Evolutionary conservation across 2,113 vertebrate genomes (phyloP).

Genomic region (Malurus melanocephalus): DNA sequence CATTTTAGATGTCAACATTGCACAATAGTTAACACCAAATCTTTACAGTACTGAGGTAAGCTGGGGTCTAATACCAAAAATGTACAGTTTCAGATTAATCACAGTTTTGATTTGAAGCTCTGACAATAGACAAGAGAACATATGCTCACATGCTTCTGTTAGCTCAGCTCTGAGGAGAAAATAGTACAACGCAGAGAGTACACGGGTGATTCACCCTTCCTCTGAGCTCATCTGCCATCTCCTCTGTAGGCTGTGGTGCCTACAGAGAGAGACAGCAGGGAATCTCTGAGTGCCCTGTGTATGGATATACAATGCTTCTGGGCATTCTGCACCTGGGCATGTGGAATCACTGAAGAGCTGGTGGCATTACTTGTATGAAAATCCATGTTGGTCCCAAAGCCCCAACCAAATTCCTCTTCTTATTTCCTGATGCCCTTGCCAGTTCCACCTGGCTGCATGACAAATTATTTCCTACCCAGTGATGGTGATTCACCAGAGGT

Average conservation of each 20-base stretch:
- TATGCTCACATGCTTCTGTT: slow-evolving; percentile 2
- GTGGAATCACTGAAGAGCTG: not conserved
- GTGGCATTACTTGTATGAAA: not conserved
- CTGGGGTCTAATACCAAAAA: not conserved
- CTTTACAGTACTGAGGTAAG: not conserved
- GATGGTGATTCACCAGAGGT: not conserved
- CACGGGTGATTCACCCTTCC: not conserved
- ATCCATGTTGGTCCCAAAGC: not conserved
- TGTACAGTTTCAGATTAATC: slow-evolving; percentile 15
- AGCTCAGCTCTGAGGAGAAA: slow-evolving; percentile 19
- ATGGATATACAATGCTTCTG: not conserved
- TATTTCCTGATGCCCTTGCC: not conserved
- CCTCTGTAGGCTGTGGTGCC: not conserved
- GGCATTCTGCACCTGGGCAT: not conserved
- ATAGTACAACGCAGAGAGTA: not conserved
- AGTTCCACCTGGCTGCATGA: not conserved
- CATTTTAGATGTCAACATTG: not conserved
- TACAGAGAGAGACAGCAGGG: not conserved
- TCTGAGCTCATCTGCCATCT: not conserved
- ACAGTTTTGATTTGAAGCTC: slow-evolving; percentile 17
- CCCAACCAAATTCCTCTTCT: not conserved
- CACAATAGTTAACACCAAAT: not conserved
- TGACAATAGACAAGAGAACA: slow-evolving; percentile 35
- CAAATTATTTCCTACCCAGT: not conserved
- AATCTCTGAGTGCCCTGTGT: not conserved